Conservation (phyloP, 2,888 invertebrate genomes). For the Temnothorax rugatulus region DNA sequence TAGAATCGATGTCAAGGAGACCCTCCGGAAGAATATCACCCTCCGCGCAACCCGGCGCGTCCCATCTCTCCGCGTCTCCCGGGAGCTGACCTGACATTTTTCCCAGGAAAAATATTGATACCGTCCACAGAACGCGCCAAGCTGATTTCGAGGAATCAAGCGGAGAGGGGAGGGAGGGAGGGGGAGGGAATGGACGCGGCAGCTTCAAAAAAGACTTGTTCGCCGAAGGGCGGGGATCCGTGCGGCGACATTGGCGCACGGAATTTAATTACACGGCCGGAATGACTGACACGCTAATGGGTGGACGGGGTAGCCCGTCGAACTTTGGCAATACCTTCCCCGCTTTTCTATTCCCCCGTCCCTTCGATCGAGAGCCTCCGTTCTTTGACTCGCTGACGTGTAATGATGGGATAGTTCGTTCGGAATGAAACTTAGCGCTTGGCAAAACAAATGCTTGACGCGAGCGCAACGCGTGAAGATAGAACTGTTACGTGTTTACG, state of each 20-base stretch:
- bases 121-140: conserved; percentile 59
- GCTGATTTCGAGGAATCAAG: conserved; percentile 54
- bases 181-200: not conserved
- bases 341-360: conserved; percentile 51
- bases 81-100: conserved; percentile 81
- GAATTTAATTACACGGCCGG: conserved; percentile 79
- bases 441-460: conserved; percentile 33
- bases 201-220: conserved; percentile 38
- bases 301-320: conserved; percentile 52
- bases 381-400: conserved; percentile 51
- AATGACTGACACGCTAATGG: conserved; percentile 64
- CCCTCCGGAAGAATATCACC: conserved; percentile 58
- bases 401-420: conserved; percentile 50
- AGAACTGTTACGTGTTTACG: conserved; percentile 17
- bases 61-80: conserved; percentile 55
- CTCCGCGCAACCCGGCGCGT: conserved; percentile 43
- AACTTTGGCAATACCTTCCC: conserved; percentile 67
- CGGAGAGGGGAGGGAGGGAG: not conserved
- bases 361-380: conserved; percentile 38
- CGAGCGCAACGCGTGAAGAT: not conserved
- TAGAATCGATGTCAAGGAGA: conserved; percentile 61
- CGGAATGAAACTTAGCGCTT: conserved; percentile 40
- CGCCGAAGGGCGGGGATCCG: conserved; percentile 28
- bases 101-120: conserved; percentile 80
- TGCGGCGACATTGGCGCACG: conserved; percentile 62